Evolutionary conservation across 1,140 invertebrate species (phyloP), one percentile per base, ranked within the genome.

Genomic region (Pseudobourletiella spinata): DNA sequence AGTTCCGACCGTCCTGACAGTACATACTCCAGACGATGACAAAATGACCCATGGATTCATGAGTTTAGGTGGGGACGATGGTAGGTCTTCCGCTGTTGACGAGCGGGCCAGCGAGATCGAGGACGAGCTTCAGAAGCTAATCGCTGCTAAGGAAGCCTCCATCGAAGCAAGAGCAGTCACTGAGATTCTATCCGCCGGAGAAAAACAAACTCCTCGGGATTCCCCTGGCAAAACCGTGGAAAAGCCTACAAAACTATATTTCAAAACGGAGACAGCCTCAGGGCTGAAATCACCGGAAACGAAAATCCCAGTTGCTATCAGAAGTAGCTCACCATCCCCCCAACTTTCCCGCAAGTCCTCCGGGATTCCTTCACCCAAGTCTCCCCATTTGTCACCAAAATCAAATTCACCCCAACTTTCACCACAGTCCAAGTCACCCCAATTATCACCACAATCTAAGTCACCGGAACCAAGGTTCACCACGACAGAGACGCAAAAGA

Each of bases 121-220:
- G 42, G n/a, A n/a, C 14, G 56, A 58, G 24, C 20, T 42, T 2
- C 6, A 46, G 26, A 58, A 58, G 29, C 18, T 58, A 46, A 26
- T 43, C 44, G 56, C 56, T 22, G 18, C 18, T 43, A 55, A 18
- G 39, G 18, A 22, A 8, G 48, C 25, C 6, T 11, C 48, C 14
- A 51, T 26, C 4, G 48, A 51, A 26, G 28, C 30, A 35, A 55
- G 15, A 20, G 39, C 16, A 32, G 28, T 8, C 4, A 55, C 26
- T 35, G 30, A 32, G 22, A 15, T 35, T 15, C 18, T 20, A 25
- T 18, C 18, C 16, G 18, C 46, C 11, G 46, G 8, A 8, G 8
- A 8, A 39, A 8, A 39, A 39, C 32, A 11, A 39, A 39, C 8
- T 8, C 8, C n/a, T 39, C 32, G 32, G 32, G n/a, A n/a, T n/a